These are phyloP conservation scores for Anguilla anguilla DNA, from an alignment of 2,797 vertebrate species.

Conservation along the genomic window DNA sequence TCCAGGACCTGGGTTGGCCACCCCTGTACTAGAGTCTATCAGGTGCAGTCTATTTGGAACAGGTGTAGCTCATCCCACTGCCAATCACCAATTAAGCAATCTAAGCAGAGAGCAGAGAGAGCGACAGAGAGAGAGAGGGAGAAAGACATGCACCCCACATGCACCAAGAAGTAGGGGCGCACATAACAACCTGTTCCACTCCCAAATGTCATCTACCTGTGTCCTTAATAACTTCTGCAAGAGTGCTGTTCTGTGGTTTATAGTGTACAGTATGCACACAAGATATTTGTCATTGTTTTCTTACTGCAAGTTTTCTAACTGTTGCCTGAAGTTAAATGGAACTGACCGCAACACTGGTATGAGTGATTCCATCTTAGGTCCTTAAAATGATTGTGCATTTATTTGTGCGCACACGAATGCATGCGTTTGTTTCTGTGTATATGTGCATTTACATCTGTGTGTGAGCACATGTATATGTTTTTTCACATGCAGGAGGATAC, in stretches of 20 bases:
- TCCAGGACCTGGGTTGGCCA: no score
- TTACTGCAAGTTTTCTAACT: neutral
- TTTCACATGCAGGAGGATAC: conserved; percentile 80
- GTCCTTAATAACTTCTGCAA: no score
- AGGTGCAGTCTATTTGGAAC: no score
- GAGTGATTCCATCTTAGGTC: neutral
- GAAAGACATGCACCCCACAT: no score
- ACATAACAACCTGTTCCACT: neutral
- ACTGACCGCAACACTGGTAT: neutral
- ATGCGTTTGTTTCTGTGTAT: neutral
- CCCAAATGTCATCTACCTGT: no score
- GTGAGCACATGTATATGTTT: neutral
- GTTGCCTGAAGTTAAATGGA: neutral
- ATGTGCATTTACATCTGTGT: neutral
- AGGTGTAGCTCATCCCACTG: no score
- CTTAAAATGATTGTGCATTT: neutral
- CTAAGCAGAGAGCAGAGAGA: no score
- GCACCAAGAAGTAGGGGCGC: no score
- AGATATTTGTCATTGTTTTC: neutral
- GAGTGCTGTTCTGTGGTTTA: no score
- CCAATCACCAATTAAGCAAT: no score
- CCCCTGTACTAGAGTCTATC: no score
- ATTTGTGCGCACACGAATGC: neutral
- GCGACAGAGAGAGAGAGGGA: no score
- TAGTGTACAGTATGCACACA: neutral